phyloP scores from a whole-genome alignment of 2,888 invertebrate species.

The Sinohyriopsis cumingii region DNA sequence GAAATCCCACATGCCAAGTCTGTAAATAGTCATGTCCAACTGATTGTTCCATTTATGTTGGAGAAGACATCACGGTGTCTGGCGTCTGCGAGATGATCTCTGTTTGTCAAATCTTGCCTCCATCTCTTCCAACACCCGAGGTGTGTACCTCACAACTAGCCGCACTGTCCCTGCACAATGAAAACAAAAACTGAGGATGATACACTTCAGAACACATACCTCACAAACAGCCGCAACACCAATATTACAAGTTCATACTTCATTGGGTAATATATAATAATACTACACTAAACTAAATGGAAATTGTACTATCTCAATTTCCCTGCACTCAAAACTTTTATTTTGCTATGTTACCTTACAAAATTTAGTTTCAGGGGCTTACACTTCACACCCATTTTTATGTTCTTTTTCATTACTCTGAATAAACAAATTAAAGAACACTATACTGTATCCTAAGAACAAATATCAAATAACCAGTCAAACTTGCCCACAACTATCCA shows the following conservation, averaged over 20 bases:
- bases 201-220: neutral
- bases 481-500: too few relatives aligned
- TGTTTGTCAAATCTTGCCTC: constrained; percentile 99
- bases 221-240: neutral
- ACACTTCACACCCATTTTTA: too few relatives aligned
- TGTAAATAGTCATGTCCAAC: too few relatives aligned
- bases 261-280: neutral
- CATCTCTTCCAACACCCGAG: constrained; percentile 99
- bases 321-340: too few relatives aligned
- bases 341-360: too few relatives aligned
- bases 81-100: constrained; percentile 76
- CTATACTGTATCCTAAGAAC: too few relatives aligned
- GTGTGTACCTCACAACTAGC: constrained; percentile 97
- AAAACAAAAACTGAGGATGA: neutral
- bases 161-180: constrained; percentile 83
- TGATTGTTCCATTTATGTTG: neutral
- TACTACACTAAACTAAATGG: neutral
- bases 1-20: too few relatives aligned
- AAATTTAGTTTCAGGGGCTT: too few relatives aligned
- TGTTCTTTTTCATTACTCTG: too few relatives aligned
- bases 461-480: too few relatives aligned
- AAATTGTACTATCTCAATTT: too few relatives aligned
- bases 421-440: too few relatives aligned
- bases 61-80: constrained; percentile 39
- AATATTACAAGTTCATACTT: neutral